Evolutionary conservation across 2,797 vertebrate species (phyloP), one percentile per base, ranked within the genome.

Genomic region (Anomalospiza imberbis): DNA sequence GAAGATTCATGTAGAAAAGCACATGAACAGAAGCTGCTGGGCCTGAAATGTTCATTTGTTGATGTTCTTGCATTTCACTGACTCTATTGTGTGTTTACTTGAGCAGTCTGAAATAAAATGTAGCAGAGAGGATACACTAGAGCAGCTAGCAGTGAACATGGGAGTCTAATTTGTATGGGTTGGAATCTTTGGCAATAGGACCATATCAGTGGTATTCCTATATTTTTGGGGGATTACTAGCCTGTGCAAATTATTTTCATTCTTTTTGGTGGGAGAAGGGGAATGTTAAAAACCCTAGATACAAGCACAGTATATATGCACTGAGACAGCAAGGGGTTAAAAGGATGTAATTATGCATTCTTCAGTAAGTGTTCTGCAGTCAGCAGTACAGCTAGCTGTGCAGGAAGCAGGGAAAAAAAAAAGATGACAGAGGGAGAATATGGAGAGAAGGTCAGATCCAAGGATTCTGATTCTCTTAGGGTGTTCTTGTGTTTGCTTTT

Each of bases 391-490:
- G 82, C 63, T 78, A 78, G 85, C 73, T 84, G 67, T 84, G 68
- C 78, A 68, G 85, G 85, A 88, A 92, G 79, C 38, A 7, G 48
- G 36, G 10, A 9, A 5, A 3, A 24, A 53, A 60, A 36, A 51
- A 78, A 76, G n/a, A 90, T 53, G 44, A 70, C 63, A 68, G 74
- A 79, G 48, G 86, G 62, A 73, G 81, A 63, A 85, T 91, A 71
- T 58, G 68, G 76, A 74, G 77, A 93, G 80, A 92, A 91, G 81
- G 89, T 95, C 89, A 93, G 70, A 81, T 86, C 66, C 40, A 87
- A 91, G 85, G 85, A 94, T 95, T 95, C 89, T 95, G 80, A 95
- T 95, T 95, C 88, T 96, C 53, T 54, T 93, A 86, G 85, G 81
- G 83, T 93, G 88, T 94, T 93, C 82, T 94, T 17, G 2, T 90